These are phyloP conservation scores for Scaeva pyrastri DNA, from an alignment of 2,888 invertebrate genomes.

Conservation along the genomic window DNA sequence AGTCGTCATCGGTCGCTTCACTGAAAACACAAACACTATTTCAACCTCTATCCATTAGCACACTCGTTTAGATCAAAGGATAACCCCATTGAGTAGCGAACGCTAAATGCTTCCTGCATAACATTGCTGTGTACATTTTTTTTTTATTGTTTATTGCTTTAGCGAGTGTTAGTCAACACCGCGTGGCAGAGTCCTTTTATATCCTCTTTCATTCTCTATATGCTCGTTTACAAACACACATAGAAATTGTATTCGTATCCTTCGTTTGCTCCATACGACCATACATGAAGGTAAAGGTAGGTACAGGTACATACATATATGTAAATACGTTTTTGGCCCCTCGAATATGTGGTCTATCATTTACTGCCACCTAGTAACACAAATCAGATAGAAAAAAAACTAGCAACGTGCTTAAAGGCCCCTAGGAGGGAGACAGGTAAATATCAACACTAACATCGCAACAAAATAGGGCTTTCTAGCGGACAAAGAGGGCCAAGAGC, in stretches of 20 bases:
- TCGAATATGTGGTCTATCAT: slow-evolving; percentile 71
- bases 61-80: slow-evolving; percentile 74
- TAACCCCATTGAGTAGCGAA: slow-evolving; percentile 69
- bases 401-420: not conserved
- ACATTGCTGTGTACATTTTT: slow-evolving; percentile 57
- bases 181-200: slow-evolving; percentile 22
- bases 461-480: slow-evolving; percentile 52
- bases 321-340: slow-evolving; percentile 48
- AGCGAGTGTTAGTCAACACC: slow-evolving; percentile 64
- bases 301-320: not conserved
- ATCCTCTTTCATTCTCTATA: slow-evolving; percentile 16
- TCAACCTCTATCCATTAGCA: slow-evolving; percentile 66
- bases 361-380: slow-evolving; percentile 56
- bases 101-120: slow-evolving; percentile 69
- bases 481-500: not conserved
- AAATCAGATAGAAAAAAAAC: slow-evolving; percentile 18
- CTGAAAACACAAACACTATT: slow-evolving; percentile 47
- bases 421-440: slow-evolving; percentile 51
- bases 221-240: not conserved
- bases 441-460: slow-evolving; percentile 66
- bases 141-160: slow-evolving; percentile 67
- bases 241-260: slow-evolving; percentile 17
- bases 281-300: not conserved
- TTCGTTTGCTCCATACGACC: not conserved
- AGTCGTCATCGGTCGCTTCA: not conserved